Percentiles rank a stretch among this genome's conserved stretches.
Evolutionary conservation across 1,140 invertebrate species (phyloP).

Genomic region (Mylabris phalerata): DNA sequence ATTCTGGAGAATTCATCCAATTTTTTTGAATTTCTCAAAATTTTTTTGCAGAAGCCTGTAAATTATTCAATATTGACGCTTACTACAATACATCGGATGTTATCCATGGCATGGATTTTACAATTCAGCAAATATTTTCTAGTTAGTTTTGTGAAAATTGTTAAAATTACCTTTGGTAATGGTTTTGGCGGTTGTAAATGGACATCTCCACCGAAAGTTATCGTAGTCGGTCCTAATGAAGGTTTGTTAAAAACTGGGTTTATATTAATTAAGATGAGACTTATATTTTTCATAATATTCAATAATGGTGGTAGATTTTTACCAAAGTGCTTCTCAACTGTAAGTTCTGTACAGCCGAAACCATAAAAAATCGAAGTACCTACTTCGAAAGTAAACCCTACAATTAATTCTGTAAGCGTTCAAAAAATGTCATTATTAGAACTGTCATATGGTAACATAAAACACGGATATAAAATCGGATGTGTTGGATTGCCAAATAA

Average conservation of each 20-base stretch:
- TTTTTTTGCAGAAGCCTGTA: no score
- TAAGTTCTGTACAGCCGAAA: constrained; percentile 16
- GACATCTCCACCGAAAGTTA: constrained; percentile 39
- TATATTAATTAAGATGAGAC: constrained; percentile 34
- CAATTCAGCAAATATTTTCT: not conserved
- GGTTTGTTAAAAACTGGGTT: constrained; percentile 28
- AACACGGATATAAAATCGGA: constrained; percentile 33
- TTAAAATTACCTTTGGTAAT: constrained; percentile 28
- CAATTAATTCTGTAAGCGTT: constrained; percentile 28
- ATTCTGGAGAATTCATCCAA: no score
- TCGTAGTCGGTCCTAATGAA: constrained; percentile 15
- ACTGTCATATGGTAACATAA: constrained; percentile 18
- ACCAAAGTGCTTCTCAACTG: constrained; percentile 32
- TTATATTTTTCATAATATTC: constrained; percentile 27
- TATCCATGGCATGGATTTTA: no score
- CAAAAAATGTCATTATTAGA: constrained; percentile 25
- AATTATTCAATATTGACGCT: no score
- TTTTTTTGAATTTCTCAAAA: no score
- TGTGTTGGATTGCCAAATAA: constrained; percentile 35
- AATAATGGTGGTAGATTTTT: constrained; percentile 24
- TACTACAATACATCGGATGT: no score
- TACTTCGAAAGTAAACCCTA: constrained; percentile 24
- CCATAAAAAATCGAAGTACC: constrained; percentile 6
- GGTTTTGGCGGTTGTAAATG: constrained; percentile 38
- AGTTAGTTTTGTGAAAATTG: not conserved